Evolutionary conservation across 2,113 vertebrate species (phyloP).

Genomic region (Trichechus manatus): DNA sequence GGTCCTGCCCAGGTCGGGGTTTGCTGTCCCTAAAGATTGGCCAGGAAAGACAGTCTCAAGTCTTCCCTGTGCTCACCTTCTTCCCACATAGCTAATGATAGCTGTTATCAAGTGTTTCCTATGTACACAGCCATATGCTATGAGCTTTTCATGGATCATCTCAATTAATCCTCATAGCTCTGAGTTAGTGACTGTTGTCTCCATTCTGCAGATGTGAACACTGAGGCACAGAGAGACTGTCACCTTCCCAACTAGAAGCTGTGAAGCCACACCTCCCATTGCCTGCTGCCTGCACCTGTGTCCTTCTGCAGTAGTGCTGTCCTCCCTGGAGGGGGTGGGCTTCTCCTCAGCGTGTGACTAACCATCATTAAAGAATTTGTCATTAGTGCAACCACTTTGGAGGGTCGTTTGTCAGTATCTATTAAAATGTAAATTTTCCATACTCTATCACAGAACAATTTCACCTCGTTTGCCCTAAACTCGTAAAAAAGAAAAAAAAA

Average conservation of each 20-base stretch:
- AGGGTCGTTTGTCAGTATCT: neutral
- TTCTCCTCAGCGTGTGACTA: neutral
- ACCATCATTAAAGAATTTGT: neutral
- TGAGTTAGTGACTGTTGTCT: neutral
- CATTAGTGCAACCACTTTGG: neutral
- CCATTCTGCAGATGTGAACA: neutral
- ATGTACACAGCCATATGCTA: neutral
- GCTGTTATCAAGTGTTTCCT: neutral
- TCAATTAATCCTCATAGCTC: neutral
- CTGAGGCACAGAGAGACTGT: neutral
- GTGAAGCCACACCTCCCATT: neutral
- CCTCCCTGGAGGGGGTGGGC: neutral
- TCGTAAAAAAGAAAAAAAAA: neutral
- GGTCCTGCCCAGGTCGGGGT: neutral
- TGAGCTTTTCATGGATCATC: neutral
- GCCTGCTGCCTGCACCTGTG: neutral
- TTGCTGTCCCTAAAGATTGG: neutral
- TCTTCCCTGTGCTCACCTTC: neutral
- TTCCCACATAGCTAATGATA: neutral
- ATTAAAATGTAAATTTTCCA: slow-evolving; percentile 23
- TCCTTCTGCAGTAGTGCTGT: neutral
- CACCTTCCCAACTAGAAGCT: neutral
- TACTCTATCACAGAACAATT: neutral
- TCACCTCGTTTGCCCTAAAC: neutral
- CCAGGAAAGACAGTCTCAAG: neutral